Conservation (phyloP, 2,113 vertebrate genomes). For the Zapornia atra region DNA sequence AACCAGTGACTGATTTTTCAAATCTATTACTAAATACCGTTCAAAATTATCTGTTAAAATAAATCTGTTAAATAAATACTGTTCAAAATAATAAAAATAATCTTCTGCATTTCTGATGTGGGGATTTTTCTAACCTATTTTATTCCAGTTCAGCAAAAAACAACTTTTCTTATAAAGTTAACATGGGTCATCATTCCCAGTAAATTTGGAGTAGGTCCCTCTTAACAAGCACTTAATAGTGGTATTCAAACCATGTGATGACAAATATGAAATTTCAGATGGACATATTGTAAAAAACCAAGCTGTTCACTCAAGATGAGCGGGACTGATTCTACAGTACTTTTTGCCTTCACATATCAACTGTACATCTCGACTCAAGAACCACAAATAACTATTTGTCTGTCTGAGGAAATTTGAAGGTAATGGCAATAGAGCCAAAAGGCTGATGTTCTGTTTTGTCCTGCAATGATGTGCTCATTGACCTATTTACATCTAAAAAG, state of each 20-base stretch:
- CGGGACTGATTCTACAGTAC: neutral
- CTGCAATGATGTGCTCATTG: neutral
- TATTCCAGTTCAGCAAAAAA: neutral
- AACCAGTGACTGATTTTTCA: neutral
- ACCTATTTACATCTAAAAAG: neutral
- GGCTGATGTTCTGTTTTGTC: neutral
- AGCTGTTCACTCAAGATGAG: neutral
- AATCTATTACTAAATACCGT: neutral
- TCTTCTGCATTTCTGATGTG: neutral
- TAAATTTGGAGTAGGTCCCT: neutral
- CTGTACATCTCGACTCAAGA: neutral
- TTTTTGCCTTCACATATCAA: neutral
- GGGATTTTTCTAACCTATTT: neutral
- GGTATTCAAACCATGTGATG: neutral
- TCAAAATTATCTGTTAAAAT: neutral
- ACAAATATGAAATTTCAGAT: neutral
- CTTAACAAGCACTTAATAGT: neutral
- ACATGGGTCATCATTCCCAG: neutral
- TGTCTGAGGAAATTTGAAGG: neutral
- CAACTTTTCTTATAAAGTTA: neutral
- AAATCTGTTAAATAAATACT: neutral
- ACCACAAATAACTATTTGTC: neutral
- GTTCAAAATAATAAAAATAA: neutral
- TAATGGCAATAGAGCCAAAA: neutral
- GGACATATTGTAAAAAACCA: neutral